These are phyloP conservation scores for Marmota flaviventris DNA, from an alignment of 2,113 vertebrate species.

Conservation along the genomic window DNA sequence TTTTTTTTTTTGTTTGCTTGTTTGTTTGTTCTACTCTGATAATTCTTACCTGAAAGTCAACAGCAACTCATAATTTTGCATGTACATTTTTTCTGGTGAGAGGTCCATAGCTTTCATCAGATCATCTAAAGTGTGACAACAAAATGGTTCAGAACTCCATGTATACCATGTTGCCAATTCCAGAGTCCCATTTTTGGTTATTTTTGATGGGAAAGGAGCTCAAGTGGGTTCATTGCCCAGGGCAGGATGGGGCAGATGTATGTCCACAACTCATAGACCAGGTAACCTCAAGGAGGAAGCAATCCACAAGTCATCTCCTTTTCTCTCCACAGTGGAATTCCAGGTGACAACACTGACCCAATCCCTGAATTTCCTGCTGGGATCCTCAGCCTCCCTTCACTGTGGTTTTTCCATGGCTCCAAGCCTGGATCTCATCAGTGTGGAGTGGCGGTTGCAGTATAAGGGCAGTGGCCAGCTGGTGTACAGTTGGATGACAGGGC, in stretches of 20 bases:
- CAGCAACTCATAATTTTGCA: neutral
- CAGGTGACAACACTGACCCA: conserved; percentile 88
- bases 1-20: too few species aligned
- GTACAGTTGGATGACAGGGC: conserved; percentile 76
- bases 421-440: conserved; percentile 61
- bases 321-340: conserved; percentile 89
- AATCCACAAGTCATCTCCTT: neutral
- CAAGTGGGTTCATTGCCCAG: neutral
- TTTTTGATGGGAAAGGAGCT: neutral
- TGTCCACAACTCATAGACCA: neutral
- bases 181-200: neutral
- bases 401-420: conserved; percentile 90
- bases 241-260: neutral
- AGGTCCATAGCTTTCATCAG: neutral
- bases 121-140: neutral
- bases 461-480: conserved; percentile 88
- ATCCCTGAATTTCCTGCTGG: conserved; percentile 82
- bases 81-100: neutral
- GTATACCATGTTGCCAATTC: neutral
- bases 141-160: neutral
- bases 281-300: neutral
- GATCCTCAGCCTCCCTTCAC: conserved; percentile 85
- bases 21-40: neutral
- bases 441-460: conserved; percentile 93
- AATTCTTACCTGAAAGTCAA: neutral